A percentile compares a stretch with the other conserved stretches of the same genome.
Conservation (phyloP, 2,113 vertebrate genomes). For the Actenoides hombroni region DNA sequence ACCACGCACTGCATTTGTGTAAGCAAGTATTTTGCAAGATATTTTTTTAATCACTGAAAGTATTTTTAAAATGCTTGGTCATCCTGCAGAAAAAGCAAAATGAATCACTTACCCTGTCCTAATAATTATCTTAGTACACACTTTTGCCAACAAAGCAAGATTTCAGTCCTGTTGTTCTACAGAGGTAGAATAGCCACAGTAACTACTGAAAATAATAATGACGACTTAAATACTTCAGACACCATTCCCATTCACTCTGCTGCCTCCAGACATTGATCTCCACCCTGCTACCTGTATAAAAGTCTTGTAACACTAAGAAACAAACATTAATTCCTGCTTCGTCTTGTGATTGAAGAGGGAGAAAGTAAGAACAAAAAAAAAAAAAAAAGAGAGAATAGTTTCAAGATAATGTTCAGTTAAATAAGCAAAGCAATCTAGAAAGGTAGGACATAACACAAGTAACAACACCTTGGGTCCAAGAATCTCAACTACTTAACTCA, state of each 20-base stretch:
- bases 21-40: neutral
- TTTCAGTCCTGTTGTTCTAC: neutral
- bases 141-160: neutral
- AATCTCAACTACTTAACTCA: neutral
- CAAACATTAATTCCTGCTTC: neutral
- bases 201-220: neutral
- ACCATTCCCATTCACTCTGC: neutral
- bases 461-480: neutral
- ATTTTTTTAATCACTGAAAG: neutral
- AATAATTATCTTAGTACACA: neutral
- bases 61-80: neutral
- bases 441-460: neutral
- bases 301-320: neutral
- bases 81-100: neutral
- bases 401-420: neutral
- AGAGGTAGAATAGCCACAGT: neutral
- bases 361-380: neutral
- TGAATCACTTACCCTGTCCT: neutral
- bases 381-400: neutral
- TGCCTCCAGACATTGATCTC: neutral
- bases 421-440: neutral
- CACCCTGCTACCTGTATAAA: neutral
- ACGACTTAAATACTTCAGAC: neutral
- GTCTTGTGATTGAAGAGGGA: neutral
- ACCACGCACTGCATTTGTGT: neutral